Conservation (phyloP, 2,888 invertebrate genomes). For the Timema cristinae region DNA sequence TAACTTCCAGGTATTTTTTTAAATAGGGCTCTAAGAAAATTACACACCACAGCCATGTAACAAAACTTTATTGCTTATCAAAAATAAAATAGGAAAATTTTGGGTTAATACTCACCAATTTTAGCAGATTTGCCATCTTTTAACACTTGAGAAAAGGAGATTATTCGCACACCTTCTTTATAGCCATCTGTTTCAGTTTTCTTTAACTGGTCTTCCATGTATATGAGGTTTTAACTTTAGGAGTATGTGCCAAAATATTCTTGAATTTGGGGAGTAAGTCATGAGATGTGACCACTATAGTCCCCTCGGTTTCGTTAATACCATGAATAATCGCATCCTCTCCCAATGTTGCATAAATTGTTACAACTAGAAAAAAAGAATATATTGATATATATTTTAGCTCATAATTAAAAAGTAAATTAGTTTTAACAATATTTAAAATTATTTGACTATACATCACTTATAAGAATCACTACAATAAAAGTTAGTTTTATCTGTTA, state of each 20-base stretch:
- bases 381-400: slow-evolving; percentile 24
- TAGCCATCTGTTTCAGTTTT: slow-evolving; percentile 65
- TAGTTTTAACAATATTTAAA: not conserved
- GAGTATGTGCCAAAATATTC: slow-evolving; percentile 66
- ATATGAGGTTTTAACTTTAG: slow-evolving; percentile 76
- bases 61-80: slow-evolving; percentile 18
- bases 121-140: slow-evolving; percentile 49
- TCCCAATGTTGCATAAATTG: slow-evolving; percentile 94
- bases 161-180: slow-evolving; percentile 66
- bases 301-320: slow-evolving; percentile 94
- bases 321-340: slow-evolving; percentile 96
- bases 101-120: slow-evolving; percentile 31
- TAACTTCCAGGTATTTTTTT: too few species aligned
- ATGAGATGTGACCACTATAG: slow-evolving; percentile 87
- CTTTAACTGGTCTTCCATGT: slow-evolving; percentile 83
- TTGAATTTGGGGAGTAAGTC: slow-evolving; percentile 89
- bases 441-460: not conserved
- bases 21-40: too few species aligned
- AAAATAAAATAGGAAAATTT: not conserved
- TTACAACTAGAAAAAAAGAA: slow-evolving; percentile 65
- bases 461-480: too few species aligned
- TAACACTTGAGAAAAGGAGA: slow-evolving; percentile 70
- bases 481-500: too few species aligned
- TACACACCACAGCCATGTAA: slow-evolving; percentile 14
- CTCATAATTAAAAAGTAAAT: not conserved